Conservation (phyloP, 2,888 invertebrate species). For the Erebia epiphron region DNA sequence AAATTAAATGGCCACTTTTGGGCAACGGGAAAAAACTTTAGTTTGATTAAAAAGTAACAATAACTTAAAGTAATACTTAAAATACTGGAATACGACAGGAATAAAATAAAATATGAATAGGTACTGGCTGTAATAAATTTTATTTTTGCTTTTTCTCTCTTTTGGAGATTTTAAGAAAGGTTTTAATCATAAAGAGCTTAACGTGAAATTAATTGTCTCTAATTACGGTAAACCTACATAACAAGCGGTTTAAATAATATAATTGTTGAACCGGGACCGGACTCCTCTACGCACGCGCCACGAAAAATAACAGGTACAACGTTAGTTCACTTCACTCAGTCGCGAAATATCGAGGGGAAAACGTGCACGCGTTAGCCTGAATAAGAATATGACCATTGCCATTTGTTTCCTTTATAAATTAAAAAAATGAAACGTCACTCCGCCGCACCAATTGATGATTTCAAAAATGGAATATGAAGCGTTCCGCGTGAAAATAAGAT, state of each 20-base stretch:
- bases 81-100: not conserved
- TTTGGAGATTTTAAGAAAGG: not conserved
- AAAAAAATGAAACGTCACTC: conserved; percentile 51
- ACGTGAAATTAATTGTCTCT: conserved; percentile 35
- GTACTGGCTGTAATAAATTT: too few species aligned
- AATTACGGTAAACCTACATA: conserved; percentile 43
- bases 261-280: conserved; percentile 42
- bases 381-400: conserved; percentile 42
- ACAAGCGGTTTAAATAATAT: conserved; percentile 39
- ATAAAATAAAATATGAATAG: not conserved
- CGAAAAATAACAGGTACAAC: conserved; percentile 50
- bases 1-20: too few species aligned
- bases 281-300: conserved; percentile 49
- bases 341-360: conserved; percentile 58
- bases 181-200: conserved; percentile 78
- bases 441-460: conserved; percentile 50
- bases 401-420: conserved; percentile 45
- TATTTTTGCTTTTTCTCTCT: too few species aligned
- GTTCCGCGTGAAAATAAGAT: conserved; percentile 19
- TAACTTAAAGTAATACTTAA: too few species aligned
- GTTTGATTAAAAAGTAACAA: too few species aligned
- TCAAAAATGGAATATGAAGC: conserved; percentile 45
- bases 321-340: conserved; percentile 63
- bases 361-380: conserved; percentile 67
- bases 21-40: too few species aligned